These are phyloP conservation scores for Tenthredo livida DNA, from an alignment of 2,888 invertebrate genomes.

Conservation along the genomic window DNA sequence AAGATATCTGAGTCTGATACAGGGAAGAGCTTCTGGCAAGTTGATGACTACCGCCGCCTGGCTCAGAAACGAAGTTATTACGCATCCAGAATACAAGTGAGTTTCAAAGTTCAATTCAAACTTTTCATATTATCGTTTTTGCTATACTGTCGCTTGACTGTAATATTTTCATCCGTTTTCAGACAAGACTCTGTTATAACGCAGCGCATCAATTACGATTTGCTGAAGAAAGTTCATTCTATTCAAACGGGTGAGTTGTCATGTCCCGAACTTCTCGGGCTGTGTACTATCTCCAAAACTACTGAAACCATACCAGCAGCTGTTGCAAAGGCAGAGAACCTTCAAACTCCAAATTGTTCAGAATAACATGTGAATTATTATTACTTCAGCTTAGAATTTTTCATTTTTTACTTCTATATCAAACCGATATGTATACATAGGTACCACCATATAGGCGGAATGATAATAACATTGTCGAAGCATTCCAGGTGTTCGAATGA, in stretches of 20 bases:
- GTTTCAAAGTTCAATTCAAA: constrained; percentile 63
- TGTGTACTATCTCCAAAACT: constrained; percentile 88
- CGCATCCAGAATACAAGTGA: constrained; percentile 95
- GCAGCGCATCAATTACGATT: constrained; percentile 94
- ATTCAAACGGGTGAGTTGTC: constrained; percentile 86
- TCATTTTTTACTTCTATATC: neutral
- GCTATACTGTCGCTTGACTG: constrained; percentile 6
- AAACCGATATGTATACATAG: too few species aligned
- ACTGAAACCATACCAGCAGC: constrained; percentile 92
- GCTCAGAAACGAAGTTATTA: constrained; percentile 93
- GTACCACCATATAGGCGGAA: too few species aligned
- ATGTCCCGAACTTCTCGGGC: constrained; percentile 89
- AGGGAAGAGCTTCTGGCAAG: constrained; percentile 92
- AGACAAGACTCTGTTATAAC: constrained; percentile 94
- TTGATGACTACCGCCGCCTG: constrained; percentile 96
- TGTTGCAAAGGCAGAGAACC: constrained; percentile 81
- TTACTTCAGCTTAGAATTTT: neutral
- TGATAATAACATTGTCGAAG: neutral
- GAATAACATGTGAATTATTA: neutral
- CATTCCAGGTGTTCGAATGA: neutral
- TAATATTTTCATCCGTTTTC: constrained; percentile 67
- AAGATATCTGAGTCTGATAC: constrained; percentile 96
- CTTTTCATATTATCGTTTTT: neutral
- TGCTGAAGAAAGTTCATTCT: constrained; percentile 87
- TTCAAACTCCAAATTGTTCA: constrained; percentile 52